phyloP scores from a whole-genome alignment of 2,113 vertebrate species.

The Pelusios castaneus region DNA sequence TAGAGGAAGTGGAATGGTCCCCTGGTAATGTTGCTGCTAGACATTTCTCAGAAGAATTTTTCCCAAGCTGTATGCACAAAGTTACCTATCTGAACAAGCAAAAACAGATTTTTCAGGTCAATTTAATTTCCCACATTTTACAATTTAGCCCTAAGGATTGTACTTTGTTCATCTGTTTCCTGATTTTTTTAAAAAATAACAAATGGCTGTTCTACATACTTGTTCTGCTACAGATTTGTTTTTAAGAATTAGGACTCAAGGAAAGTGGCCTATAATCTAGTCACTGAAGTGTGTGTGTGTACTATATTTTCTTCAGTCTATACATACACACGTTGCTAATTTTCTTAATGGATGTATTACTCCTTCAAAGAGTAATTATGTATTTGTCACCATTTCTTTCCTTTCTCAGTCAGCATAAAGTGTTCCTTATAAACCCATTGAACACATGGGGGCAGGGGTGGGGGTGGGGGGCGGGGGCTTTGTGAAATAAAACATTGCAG shows the following conservation, averaged over 20 bases:
- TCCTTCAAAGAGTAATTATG: constrained; percentile 17
- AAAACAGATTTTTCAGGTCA: background rate
- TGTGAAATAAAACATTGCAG: constrained; percentile 66
- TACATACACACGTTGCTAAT: constrained; percentile 15
- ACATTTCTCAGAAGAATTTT: background rate
- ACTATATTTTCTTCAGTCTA: constrained; percentile 7
- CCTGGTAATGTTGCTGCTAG: background rate
- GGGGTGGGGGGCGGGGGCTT: background rate
- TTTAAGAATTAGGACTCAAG: background rate
- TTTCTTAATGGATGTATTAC: constrained; percentile 57
- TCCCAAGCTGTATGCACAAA: background rate
- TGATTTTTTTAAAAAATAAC: background rate
- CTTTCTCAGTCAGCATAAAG: constrained; percentile 36
- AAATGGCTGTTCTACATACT: background rate
- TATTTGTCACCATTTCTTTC: constrained; percentile 52
- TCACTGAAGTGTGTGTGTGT: background rate
- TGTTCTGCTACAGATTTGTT: accelerated
- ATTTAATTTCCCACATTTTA: background rate
- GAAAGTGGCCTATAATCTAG: background rate
- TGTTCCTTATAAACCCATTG: background rate
- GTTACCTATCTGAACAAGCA: background rate
- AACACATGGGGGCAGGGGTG: constrained; percentile 3
- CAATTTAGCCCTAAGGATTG: background rate
- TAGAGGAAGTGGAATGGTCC: background rate
- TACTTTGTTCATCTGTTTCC: accelerated